These are phyloP conservation scores for Nephrotoma guestfalica DNA, from an alignment of 2,888 invertebrate species.

Conservation along the genomic window DNA sequence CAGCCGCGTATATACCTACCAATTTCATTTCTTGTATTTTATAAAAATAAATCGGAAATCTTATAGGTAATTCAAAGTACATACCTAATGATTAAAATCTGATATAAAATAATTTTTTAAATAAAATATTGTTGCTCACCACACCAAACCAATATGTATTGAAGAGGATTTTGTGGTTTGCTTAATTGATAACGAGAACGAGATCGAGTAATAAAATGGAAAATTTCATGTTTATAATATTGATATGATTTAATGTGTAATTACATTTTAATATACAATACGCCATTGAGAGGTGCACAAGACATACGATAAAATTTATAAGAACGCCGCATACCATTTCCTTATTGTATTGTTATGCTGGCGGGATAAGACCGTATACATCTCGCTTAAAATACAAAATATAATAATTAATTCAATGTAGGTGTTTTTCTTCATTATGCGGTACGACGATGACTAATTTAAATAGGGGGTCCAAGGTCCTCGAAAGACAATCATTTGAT, in stretches of 20 bases:
- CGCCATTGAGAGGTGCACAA: neutral
- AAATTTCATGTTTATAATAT: neutral
- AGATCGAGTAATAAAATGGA: neutral
- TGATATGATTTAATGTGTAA: neutral
- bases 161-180: neutral
- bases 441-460: neutral
- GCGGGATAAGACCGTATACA: neutral
- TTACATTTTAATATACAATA: neutral
- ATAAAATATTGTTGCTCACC: neutral
- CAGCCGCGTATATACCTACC: neutral
- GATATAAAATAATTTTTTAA: neutral
- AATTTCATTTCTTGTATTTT: neutral
- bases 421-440: neutral
- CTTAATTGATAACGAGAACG: neutral
- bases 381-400: neutral
- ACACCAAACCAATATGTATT: neutral
- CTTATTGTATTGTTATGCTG: neutral
- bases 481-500: neutral
- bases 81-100: neutral
- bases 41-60: neutral
- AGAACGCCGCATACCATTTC: neutral
- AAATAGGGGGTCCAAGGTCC: neutral
- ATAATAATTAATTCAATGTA: neutral
- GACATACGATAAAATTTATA: neutral
- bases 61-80: neutral